These are phyloP conservation scores for Coenonympha glycerion DNA, from an alignment of 2,888 invertebrate species.

Conservation along the genomic window DNA sequence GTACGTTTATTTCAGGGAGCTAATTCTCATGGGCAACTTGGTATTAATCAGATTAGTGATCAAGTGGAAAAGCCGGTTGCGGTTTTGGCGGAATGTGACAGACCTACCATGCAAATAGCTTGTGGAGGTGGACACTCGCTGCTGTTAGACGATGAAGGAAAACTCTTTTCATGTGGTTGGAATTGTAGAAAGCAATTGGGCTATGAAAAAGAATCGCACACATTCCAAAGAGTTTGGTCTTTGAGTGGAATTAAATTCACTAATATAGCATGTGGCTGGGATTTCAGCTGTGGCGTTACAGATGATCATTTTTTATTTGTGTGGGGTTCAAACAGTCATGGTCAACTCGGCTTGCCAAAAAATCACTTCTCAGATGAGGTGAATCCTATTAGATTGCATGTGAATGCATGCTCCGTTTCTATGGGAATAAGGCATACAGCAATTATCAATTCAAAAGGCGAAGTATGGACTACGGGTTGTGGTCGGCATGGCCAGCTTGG, in stretches of 20 bases:
- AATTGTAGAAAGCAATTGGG: slow-evolving; percentile 85
- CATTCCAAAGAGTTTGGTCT: slow-evolving; percentile 78
- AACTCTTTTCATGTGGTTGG: slow-evolving; percentile 85
- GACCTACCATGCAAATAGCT: slow-evolving; percentile 77
- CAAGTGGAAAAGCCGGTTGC: slow-evolving; percentile 77
- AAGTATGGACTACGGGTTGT: slow-evolving; percentile 79
- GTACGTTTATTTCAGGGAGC: slow-evolving; percentile 79
- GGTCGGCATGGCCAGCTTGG: slow-evolving; percentile 83
- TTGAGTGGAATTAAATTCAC: slow-evolving; percentile 74
- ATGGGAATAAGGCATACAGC: slow-evolving; percentile 83
- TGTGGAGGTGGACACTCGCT: slow-evolving; percentile 88
- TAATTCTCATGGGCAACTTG: slow-evolving; percentile 88
- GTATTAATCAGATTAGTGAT: slow-evolving; percentile 80
- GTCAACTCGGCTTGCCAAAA: slow-evolving; percentile 82
- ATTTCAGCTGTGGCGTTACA: slow-evolving; percentile 84
- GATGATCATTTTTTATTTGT: slow-evolving; percentile 81
- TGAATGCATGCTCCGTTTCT: slow-evolving; percentile 75
- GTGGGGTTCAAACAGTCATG: slow-evolving; percentile 89
- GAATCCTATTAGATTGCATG: slow-evolving; percentile 55
- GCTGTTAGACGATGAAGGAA: slow-evolving; percentile 79
- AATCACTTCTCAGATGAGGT: slow-evolving; percentile 56
- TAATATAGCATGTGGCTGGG: slow-evolving; percentile 87
- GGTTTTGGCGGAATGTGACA: slow-evolving; percentile 57
- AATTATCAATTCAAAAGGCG: slow-evolving; percentile 77
- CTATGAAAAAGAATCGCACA: slow-evolving; percentile 62